Conservation (phyloP, 2,888 invertebrate species). For the Heliconius cydno region DNA sequence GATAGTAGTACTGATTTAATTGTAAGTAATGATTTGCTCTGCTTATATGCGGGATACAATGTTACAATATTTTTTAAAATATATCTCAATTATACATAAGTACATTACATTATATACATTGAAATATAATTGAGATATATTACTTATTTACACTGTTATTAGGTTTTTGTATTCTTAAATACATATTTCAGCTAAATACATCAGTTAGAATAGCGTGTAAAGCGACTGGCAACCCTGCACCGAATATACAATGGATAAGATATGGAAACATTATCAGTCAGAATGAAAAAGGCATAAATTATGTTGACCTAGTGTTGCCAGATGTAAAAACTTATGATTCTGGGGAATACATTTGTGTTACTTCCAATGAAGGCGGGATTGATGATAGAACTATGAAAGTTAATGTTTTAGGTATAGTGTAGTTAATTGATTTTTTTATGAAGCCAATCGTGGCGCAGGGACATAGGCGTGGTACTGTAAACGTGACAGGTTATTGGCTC, state of each 20-base stretch:
- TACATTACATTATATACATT: too few species aligned
- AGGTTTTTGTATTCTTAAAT: not conserved
- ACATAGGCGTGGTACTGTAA: not conserved
- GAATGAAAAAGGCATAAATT: conserved; percentile 57
- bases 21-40: conserved; percentile 52
- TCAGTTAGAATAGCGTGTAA: conserved; percentile 74
- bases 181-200: conserved; percentile 58
- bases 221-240: conserved; percentile 83
- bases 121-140: too few species aligned
- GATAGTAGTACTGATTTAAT: conserved; percentile 54
- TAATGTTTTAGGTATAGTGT: conserved; percentile 69
- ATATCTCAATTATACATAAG: too few species aligned
- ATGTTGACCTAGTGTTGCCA: conserved; percentile 65
- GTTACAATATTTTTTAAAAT: not conserved
- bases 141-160: not conserved
- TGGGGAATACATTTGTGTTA: conserved; percentile 83
- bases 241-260: conserved; percentile 84
- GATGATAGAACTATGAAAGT: conserved; percentile 65
- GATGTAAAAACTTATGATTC: conserved; percentile 56
- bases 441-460: not conserved
- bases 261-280: conserved; percentile 65
- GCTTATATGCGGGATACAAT: not conserved
- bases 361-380: conserved; percentile 81
- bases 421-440: not conserved
- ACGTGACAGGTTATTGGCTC: too few species aligned